Base-by-base conservation (phyloP, 1,140 invertebrate genomes). In the Geopemphigus sp. region DNA sequence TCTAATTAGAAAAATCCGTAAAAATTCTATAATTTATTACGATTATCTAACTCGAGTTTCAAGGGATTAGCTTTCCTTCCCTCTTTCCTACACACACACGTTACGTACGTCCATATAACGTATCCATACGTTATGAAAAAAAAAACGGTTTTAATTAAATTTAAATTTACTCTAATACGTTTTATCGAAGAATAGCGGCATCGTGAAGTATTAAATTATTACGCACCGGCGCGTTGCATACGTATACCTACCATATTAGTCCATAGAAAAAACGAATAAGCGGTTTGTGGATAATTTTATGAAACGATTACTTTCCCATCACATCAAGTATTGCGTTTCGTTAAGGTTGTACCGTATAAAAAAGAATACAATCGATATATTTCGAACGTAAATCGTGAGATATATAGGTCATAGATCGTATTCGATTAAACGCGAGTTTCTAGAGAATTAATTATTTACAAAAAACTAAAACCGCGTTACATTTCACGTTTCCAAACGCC, bases 191-290 rank as follows among this genome's bases (percentile, higher is more conserved):
- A 39, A 8, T 39, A 39, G 8, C 8, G 8, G 32, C 19, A 10
- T 54, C 17, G 19, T 17, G 26, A 26, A 4, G n/a, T 24, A 50
- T n/a, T 8, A 68, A 24, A 68, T 24, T 24, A 24, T 68, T 24
- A 15, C 22, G 24, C 24, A 53, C 47, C 12, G 11, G 14, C 22
- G 24, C 53, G 29, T 53, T 70, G 26, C 29, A 19, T 61, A 53
- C 45, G 24, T 61, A 19, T 61, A 53, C 66, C 66, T 70, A n/a
- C n/a, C n/a, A n/a, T 70, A 70, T 70, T 70, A 70, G 66, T 53
- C 6, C 66, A 70, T 39, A 70, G 53, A 70, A 70, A 39, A n/a
- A 68, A 66, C 45, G 26, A 53, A 45, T 53, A 53, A 53, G 14
- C 32, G 17, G 10, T 24, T 61, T 29, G 26, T 24, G 47, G 64